phyloP scores from a whole-genome alignment of 2,797 vertebrate genomes.

The Passerculus sandwichensis region DNA sequence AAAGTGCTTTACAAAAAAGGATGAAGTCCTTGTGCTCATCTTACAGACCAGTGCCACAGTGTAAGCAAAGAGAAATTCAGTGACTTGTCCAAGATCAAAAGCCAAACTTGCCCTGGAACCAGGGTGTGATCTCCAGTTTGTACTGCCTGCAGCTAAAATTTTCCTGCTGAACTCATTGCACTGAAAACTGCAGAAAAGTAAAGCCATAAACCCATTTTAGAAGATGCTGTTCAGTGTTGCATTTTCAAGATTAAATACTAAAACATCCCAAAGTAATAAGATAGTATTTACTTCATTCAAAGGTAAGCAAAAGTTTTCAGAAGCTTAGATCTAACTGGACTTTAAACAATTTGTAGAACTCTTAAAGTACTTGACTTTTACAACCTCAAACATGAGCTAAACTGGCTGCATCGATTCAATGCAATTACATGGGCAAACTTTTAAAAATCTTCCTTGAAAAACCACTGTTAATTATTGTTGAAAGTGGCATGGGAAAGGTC shows the following conservation, averaged over 20 bases:
- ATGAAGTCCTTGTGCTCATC: neutral
- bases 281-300: neutral
- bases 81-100: neutral
- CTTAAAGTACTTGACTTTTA: neutral
- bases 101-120: neutral
- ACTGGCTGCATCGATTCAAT: neutral
- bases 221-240: neutral
- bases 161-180: neutral
- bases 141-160: neutral
- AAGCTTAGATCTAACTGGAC: neutral
- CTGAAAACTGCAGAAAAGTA: neutral
- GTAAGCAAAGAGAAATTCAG: neutral
- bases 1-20: neutral
- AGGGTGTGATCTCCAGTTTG: neutral
- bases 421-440: neutral
- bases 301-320: neutral
- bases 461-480: conserved; percentile 61
- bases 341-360: neutral
- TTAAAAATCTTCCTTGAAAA: neutral
- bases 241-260: neutral
- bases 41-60: neutral
- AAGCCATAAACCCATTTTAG: neutral
- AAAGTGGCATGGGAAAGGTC: conserved; percentile 51
- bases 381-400: neutral
- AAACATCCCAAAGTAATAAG: neutral